Conservation (phyloP, 2,797 vertebrate species). For the Phrynocephalus vlangalii region DNA sequence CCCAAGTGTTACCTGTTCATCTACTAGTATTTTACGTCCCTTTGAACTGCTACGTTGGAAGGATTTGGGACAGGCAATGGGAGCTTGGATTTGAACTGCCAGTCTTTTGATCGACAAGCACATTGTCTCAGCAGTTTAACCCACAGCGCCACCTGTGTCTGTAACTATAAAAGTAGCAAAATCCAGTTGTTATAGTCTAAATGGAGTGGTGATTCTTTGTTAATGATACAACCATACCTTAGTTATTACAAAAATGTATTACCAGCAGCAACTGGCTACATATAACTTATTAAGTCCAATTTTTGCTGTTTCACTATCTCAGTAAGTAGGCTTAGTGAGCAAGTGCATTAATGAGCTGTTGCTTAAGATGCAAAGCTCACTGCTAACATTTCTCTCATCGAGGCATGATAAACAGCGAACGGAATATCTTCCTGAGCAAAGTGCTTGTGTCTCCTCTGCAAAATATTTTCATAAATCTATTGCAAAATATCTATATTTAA, state of each 20-base stretch:
- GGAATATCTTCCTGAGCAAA: conserved; percentile 55
- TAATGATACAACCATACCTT: background rate
- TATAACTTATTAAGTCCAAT: background rate
- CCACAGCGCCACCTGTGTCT: too few species aligned
- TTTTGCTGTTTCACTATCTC: background rate
- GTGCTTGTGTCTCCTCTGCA: conserved; percentile 46
- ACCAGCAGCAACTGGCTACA: background rate
- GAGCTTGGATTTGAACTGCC: too few species aligned
- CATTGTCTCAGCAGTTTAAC: too few species aligned
- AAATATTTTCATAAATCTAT: conserved; percentile 67
- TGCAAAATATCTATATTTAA: conserved; percentile 73
- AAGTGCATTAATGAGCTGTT: conserved; percentile 71
- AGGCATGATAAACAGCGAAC: conserved; percentile 63
- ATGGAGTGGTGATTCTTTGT: background rate
- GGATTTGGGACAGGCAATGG: too few species aligned
- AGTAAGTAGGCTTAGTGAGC: conserved; percentile 42
- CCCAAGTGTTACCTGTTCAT: too few species aligned
- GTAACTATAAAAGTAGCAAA: background rate
- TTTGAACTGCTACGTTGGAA: too few species aligned
- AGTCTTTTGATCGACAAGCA: too few species aligned
- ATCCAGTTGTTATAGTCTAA: background rate
- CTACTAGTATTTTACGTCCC: too few species aligned
- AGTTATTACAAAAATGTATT: background rate
- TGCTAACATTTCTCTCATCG: conserved; percentile 55
- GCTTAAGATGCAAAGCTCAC: conserved; percentile 68